A percentile compares a stretch with the other conserved stretches of the same genome.
phyloP scores from a whole-genome alignment of 2,113 vertebrate species.

The Callaeas wilsoni region DNA sequence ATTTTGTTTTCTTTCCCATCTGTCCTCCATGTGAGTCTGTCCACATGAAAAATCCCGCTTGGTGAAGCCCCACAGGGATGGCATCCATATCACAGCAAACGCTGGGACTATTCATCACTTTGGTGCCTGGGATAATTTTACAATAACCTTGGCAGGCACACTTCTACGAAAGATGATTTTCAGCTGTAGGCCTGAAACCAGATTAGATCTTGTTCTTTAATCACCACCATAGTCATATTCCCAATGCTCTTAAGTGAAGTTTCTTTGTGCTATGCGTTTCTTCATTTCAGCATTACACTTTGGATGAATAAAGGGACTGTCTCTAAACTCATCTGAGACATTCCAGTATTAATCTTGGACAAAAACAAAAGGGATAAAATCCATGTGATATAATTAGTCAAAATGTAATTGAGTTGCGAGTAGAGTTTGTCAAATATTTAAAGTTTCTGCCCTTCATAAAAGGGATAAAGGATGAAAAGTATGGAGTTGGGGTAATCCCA shows the following conservation, averaged over 20 bases:
- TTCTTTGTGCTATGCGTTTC: neutral
- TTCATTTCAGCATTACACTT: neutral
- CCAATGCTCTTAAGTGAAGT: neutral
- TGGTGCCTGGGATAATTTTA: constrained; percentile 42
- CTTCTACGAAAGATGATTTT: constrained; percentile 38
- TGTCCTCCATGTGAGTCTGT: constrained; percentile 43
- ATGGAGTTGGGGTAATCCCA: neutral
- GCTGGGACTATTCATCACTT: constrained; percentile 30
- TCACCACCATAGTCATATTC: neutral
- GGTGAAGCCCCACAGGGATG: constrained; percentile 32
- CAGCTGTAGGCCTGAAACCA: constrained; percentile 27
- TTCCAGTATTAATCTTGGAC: neutral
- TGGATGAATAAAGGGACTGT: neutral
- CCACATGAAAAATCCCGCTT: constrained; percentile 36
- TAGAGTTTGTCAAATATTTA: neutral
- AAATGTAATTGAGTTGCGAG: neutral
- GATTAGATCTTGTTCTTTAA: constrained; percentile 30
- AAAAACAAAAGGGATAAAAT: neutral
- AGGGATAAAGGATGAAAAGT: neutral
- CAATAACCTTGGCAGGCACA: constrained; percentile 47
- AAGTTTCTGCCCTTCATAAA: neutral
- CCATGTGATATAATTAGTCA: neutral
- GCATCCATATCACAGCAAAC: constrained; percentile 21
- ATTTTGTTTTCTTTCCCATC: constrained; percentile 52
- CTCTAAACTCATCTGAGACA: neutral